Evolutionary conservation across 2,888 invertebrate genomes (phyloP).

Genomic region (Tipula lateralis): DNA sequence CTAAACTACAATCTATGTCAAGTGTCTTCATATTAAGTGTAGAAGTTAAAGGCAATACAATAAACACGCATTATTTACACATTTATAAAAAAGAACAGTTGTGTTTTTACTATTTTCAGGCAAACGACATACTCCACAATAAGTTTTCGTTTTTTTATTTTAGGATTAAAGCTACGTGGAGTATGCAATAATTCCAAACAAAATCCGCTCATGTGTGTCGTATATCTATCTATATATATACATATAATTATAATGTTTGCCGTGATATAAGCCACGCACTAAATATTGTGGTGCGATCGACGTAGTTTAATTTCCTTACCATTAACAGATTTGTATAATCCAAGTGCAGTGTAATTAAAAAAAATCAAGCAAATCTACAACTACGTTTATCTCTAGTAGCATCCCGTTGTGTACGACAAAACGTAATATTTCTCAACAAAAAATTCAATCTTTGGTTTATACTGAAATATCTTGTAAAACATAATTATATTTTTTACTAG

Average conservation of each 20-base stretch:
- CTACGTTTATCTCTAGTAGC: neutral
- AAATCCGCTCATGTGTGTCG: neutral
- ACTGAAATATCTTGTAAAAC: neutral
- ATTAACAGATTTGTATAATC: neutral
- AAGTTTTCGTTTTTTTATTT: neutral
- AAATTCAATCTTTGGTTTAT: neutral
- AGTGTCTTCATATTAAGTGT: neutral
- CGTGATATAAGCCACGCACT: neutral
- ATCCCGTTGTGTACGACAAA: neutral
- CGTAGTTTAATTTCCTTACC: neutral
- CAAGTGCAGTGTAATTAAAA: neutral
- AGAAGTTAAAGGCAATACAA: constrained; percentile 14
- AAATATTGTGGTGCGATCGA: neutral
- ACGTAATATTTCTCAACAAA: neutral
- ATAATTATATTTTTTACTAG: neutral
- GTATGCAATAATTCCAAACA: neutral
- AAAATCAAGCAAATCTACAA: neutral
- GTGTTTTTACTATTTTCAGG: neutral
- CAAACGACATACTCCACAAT: neutral
- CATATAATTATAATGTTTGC: neutral
- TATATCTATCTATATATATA: neutral
- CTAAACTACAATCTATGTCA: neutral
- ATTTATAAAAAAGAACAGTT: neutral
- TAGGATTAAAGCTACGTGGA: neutral
- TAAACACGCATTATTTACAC: constrained; percentile 1